Evolutionary conservation across 2,888 invertebrate species (phyloP), one percentile per base, ranked within the genome.

Genomic region (Apoderus coryli): DNA sequence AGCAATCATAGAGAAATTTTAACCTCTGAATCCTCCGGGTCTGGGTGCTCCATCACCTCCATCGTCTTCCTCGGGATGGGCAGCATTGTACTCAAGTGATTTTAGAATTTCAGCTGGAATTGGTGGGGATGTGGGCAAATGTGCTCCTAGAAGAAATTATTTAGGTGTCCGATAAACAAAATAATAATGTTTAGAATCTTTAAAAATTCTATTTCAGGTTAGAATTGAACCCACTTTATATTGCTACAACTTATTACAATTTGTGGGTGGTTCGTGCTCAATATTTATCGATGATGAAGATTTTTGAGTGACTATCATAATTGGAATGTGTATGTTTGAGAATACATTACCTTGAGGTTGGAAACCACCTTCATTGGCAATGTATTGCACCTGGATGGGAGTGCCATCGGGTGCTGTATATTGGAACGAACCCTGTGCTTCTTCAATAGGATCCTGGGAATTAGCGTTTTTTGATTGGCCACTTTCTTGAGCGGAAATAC

Each of bases 311-410:
- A 19, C 9, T 6, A 19, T 19, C 6, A 19, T 19, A 19, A 19
- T 19, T 19, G 19, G 9, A 19, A 19, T 19, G 9, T 7, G 7
- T 19, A n/a, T n/a, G 9, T 9, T 25, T 28, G 9, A n/a, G n/a
- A n/a, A n/a, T n/a, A n/a, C n/a, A n/a, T 19, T 39, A 22, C 56
- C 75, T 53, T 62, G 55, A 14, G 76, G 67, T 38, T 69, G 69
- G 64, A 70, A 77, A 34, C 78, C 77, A 41, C 72, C 69, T 51
- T 76, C 75, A 43, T 77, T 72, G 41, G 78, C 76, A 33, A 64
- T 48, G 55, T 75, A 78, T 25, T 59, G 55, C 35, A 76, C 50
- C n/a, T 56, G 48, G 43, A 72, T 60, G 9, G 60, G 59, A 24
- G 63, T 56, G n/a, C 77, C 77, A 41, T 76, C 75, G 9, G 71